phyloP scores from a whole-genome alignment of 2,888 invertebrate species.

The Torymus auratus region DNA sequence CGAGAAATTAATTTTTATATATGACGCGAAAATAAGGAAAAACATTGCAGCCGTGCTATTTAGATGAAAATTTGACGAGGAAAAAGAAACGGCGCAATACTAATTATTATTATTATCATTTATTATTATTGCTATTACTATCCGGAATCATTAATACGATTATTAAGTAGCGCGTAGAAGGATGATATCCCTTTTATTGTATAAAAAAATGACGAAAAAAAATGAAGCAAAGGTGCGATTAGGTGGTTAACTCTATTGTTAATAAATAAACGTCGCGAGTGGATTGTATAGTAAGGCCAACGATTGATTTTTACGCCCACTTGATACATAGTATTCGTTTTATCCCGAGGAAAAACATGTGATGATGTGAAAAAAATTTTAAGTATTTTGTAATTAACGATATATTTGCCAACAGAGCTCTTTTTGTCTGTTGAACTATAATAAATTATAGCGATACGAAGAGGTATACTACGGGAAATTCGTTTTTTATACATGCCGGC shows the following conservation, averaged over 20 bases:
- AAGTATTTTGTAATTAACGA: neutral
- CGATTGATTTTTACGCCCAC: slow-evolving; percentile 61
- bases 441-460: slow-evolving; percentile 23
- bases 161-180: slow-evolving; percentile 66
- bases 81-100: slow-evolving; percentile 53
- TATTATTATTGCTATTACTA: slow-evolving; percentile 62
- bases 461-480: too few relatives aligned
- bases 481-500: too few relatives aligned
- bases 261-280: slow-evolving; percentile 73
- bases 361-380: too few relatives aligned
- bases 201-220: slow-evolving; percentile 67
- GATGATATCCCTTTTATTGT: slow-evolving; percentile 73
- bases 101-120: slow-evolving; percentile 58
- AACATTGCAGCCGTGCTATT: slow-evolving; percentile 48
- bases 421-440: slow-evolving; percentile 38
- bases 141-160: slow-evolving; percentile 61
- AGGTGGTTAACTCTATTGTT: slow-evolving; percentile 75
- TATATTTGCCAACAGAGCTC: neutral
- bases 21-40: slow-evolving; percentile 37
- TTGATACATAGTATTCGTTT: slow-evolving; percentile 9
- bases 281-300: slow-evolving; percentile 66
- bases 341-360: neutral
- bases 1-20: slow-evolving; percentile 59
- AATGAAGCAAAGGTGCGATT: slow-evolving; percentile 70
- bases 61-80: slow-evolving; percentile 30